Base-by-base conservation (phyloP, 1,140 invertebrate species). In the Diorhabda elongata region DNA sequence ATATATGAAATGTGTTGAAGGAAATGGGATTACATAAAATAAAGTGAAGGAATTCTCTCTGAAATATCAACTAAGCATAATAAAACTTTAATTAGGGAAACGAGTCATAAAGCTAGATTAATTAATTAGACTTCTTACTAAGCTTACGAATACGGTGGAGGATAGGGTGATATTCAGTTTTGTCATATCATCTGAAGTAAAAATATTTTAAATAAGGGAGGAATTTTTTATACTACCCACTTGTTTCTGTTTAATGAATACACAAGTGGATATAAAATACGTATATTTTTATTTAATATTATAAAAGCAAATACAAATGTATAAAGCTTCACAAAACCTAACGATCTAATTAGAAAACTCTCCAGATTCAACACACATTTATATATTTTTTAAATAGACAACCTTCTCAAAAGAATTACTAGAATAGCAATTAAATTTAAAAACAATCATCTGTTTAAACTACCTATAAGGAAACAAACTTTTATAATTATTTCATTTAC, bases 221-320 rank as follows among this genome's bases (percentile, higher is more conserved):
- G 26, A 26, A 26, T 26, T 26, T 26, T 26, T 26, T 26, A 26
- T 26, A 26, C 26, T 26, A 26, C 26, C 26, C 26, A 26, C 26
- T 26, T 26, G 26, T 26, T 26, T 26, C 26, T 26, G 26, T 26
- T 26, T 26, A 58, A 67, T 43, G 60, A 67, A 67, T 60, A 67
- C 65, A 59, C 65, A 58, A 5, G 9, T 44, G 8, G 56, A 60
- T 71, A 71, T 8, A 68, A 71, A 71, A 71, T 67, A 66, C 47
- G 63, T 71, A 71, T 71, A 71, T 71, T 71, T 71, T 52, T 42
- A n/a, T 47, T 66, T 26, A 52, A 61, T 62, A 57, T 62, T 68
- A 68, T 67, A 68, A 73, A 71, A 76, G 66, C 68, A 47, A 44
- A 60, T 73, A 75, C 72, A 75, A 75, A 75, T 70, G 71, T 77